A percentile compares a stretch with the other conserved stretches of the same genome.
Evolutionary conservation across 2,113 vertebrate genomes (phyloP).

Genomic region (Cryptotis parvus): DNA sequence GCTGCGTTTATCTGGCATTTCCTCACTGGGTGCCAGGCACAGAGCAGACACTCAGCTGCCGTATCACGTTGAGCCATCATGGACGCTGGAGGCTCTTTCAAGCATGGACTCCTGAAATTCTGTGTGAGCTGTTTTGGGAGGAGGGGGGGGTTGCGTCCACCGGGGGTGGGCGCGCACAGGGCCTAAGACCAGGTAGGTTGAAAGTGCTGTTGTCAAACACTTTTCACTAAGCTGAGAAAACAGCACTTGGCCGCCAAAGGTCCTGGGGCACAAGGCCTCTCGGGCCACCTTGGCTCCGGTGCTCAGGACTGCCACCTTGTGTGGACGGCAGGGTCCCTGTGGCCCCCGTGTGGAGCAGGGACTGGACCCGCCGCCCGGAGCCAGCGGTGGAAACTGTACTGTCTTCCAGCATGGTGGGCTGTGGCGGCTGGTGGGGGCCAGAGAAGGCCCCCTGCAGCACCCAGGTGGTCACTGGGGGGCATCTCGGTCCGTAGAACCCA

Average conservation of each 20-base stretch:
- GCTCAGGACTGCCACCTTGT: too few relatives aligned
- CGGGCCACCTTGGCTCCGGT: too few relatives aligned
- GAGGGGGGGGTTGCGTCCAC: neutral
- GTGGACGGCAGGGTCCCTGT: too few relatives aligned
- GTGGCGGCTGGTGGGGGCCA: too few relatives aligned
- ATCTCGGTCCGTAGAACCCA: too few relatives aligned
- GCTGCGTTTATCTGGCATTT: neutral
- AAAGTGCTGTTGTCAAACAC: neutral
- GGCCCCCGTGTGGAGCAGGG: neutral
- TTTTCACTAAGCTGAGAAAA: constrained; percentile 56
- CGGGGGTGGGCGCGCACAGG: constrained; percentile 43
- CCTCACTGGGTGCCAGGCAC: rapidly evolving
- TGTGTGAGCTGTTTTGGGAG: neutral
- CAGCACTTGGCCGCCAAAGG: constrained; percentile 47
- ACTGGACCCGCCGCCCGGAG: neutral
- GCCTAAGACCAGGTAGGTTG: neutral
- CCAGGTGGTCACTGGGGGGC: too few relatives aligned
- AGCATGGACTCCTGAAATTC: neutral
- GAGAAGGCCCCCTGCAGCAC: too few relatives aligned
- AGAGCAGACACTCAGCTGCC: neutral
- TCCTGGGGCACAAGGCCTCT: neutral
- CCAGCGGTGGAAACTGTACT: too few relatives aligned
- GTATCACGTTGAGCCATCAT: rapidly evolving
- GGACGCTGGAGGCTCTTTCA: neutral
- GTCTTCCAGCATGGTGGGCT: too few relatives aligned